A percentile compares a stretch with the other conserved stretches of the same genome.
phyloP scores from a whole-genome alignment of 2,113 vertebrate species.

The Trochalopteron elliotii region DNA sequence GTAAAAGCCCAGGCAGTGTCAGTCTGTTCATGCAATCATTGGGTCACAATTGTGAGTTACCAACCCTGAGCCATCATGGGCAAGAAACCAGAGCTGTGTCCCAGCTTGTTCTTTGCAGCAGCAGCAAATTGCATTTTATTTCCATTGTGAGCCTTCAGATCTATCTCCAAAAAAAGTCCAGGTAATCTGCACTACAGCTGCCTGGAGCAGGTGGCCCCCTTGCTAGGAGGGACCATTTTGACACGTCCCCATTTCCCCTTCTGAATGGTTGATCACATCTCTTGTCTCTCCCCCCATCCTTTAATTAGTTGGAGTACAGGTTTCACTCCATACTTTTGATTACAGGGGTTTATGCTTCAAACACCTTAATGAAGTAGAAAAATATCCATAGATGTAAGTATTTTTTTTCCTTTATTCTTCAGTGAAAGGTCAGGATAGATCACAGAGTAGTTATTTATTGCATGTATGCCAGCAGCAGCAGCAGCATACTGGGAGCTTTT shows the following conservation, averaged over 20 bases:
- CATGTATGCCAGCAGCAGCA: not conserved
- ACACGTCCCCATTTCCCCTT: not conserved
- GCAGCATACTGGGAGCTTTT: not conserved
- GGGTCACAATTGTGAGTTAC: not conserved
- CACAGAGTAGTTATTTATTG: not conserved
- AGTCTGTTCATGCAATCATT: not conserved
- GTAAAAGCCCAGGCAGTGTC: not conserved
- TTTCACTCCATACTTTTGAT: not conserved
- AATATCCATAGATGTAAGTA: not conserved
- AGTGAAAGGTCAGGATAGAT: not conserved
- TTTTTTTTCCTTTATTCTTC: not conserved
- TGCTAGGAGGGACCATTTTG: not conserved
- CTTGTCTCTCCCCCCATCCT: not conserved
- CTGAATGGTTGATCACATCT: fast-evolving
- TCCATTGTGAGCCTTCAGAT: not conserved
- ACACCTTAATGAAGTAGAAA: not conserved
- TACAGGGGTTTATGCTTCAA: not conserved
- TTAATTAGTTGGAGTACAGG: not conserved
- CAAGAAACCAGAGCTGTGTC: not conserved
- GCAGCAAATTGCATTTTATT: not conserved
- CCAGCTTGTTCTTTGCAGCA: not conserved
- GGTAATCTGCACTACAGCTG: not conserved
- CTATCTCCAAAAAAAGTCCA: not conserved
- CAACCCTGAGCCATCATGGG: fast-evolving
- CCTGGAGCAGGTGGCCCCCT: not conserved